phyloP scores from a whole-genome alignment of 2,797 vertebrate species.

The Aselliscus stoliczkanus region DNA sequence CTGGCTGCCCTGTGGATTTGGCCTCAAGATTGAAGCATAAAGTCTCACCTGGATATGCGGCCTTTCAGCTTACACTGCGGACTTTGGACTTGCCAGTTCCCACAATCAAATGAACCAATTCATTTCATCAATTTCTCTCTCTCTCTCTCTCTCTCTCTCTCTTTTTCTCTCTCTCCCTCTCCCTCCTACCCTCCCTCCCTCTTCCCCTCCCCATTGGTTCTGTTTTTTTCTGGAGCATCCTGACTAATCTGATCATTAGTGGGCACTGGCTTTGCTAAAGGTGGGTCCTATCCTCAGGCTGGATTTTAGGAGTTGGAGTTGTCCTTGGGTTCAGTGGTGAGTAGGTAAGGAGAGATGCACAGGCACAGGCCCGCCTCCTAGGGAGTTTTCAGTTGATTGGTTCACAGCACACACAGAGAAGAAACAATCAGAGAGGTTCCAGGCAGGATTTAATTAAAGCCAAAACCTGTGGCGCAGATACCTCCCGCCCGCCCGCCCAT shows the following conservation, averaged over 20 bases:
- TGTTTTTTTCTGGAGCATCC: background rate
- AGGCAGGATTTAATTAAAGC: slow-evolving; percentile 1
- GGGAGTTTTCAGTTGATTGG: background rate
- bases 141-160: background rate
- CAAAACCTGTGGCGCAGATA: background rate
- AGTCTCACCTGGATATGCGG: too few species aligned
- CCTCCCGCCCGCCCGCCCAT: background rate
- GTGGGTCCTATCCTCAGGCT: background rate
- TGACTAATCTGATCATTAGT: background rate
- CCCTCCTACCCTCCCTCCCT: background rate
- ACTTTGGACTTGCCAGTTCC: background rate
- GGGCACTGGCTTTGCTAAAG: background rate
- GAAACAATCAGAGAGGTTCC: background rate
- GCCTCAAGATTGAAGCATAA: background rate
- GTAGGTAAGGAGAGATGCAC: background rate
- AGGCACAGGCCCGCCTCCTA: background rate
- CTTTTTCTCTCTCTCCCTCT: too few species aligned
- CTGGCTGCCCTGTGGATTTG: background rate
- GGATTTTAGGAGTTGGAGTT: background rate
- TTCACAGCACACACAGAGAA: background rate
- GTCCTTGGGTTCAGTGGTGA: background rate
- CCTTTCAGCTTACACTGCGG: background rate
- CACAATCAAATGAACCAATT: background rate
- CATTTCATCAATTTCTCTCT: background rate
- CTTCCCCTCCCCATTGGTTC: background rate